These are phyloP conservation scores for Parochlus steinenii DNA, from an alignment of 2,888 invertebrate species.

Conservation along the genomic window DNA sequence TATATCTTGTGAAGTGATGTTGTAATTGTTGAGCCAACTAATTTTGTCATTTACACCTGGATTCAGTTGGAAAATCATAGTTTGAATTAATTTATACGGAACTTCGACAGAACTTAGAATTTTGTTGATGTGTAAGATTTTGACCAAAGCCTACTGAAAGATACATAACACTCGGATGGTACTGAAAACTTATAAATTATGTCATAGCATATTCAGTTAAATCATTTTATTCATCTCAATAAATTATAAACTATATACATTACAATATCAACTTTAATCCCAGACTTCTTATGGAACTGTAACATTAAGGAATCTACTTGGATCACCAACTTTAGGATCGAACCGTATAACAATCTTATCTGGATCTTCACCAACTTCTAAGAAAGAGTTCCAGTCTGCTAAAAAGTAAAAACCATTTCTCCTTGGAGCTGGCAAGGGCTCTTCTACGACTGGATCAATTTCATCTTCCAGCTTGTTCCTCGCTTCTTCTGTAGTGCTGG, in stretches of 20 bases:
- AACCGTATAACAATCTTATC: conserved; percentile 63
- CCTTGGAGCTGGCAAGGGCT: conserved; percentile 44
- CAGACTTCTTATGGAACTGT: conserved; percentile 42
- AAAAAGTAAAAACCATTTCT: conserved; percentile 71
- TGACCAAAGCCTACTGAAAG: no score
- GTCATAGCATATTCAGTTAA: no score
- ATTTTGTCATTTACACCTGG: no score
- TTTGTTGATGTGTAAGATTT: no score
- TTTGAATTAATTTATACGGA: no score
- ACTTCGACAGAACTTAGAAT: no score
- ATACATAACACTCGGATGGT: no score
- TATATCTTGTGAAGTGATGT: no score
- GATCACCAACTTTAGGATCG: conserved; percentile 65
- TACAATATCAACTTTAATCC: neutral
- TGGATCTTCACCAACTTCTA: conserved; percentile 64
- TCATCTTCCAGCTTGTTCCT: conserved; percentile 63
- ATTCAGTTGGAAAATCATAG: no score
- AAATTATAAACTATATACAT: no score
- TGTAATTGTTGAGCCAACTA: no score
- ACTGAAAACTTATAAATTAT: no score
- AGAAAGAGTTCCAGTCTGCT: conserved; percentile 71
- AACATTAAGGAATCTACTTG: conserved; percentile 57
- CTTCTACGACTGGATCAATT: conserved; percentile 39
- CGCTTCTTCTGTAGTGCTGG: conserved; percentile 42
- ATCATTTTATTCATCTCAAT: neutral